Conservation (phyloP, 2,113 vertebrate species). For the Microcebus griseorufus region DNA sequence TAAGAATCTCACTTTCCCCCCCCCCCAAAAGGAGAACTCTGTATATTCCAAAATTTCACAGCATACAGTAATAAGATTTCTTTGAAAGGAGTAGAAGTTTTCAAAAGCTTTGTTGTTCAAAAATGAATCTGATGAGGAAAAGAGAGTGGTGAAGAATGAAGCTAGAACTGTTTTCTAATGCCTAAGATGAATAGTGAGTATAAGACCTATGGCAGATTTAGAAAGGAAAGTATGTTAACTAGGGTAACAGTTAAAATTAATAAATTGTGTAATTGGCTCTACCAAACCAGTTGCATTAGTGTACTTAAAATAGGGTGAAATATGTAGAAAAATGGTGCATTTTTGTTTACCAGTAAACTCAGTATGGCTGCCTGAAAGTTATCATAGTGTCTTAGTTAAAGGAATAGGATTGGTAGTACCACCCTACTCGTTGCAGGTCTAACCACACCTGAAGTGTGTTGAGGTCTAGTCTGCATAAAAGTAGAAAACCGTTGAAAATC, state of each 20-base stretch:
- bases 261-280: conserved; percentile 7
- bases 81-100: not conserved
- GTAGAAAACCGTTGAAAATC: not conserved
- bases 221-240: not conserved
- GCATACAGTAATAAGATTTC: not conserved
- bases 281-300: not conserved
- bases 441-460: no score
- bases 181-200: not conserved
- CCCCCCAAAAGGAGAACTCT: not conserved
- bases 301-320: not conserved
- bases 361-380: not conserved
- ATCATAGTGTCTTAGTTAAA: not conserved
- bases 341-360: not conserved
- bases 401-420: not conserved
- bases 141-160: not conserved
- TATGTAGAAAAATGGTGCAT: not conserved
- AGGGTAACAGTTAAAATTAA: not conserved
- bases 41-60: not conserved
- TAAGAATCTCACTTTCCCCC: not conserved
- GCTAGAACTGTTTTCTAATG: not conserved
- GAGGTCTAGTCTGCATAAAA: not conserved
- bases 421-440: not conserved
- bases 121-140: not conserved
- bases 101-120: conserved; percentile 34
- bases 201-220: not conserved